These are phyloP conservation scores for Osmerus eperlanus DNA, from an alignment of 2,113 vertebrate genomes.

Conservation along the genomic window DNA sequence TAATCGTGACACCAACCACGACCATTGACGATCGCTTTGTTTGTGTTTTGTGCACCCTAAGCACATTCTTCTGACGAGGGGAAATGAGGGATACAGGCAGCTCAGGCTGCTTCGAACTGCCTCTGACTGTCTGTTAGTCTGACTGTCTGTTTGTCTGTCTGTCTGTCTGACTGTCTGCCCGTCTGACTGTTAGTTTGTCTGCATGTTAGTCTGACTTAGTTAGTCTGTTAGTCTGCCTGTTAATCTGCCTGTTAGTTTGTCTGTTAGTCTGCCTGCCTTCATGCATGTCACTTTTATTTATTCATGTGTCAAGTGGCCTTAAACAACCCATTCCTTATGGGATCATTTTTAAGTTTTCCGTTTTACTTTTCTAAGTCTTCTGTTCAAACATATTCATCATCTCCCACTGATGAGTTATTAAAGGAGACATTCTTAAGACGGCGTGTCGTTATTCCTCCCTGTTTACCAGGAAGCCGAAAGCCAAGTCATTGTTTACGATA, in stretches of 20 bases:
- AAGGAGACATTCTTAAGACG: conserved; percentile 10
- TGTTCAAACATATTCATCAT: no score
- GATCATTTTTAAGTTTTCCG: no score
- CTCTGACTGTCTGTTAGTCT: not conserved
- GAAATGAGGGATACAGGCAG: conserved; percentile 3
- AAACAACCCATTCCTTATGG: no score
- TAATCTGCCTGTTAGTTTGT: not conserved
- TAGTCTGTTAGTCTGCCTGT: not conserved
- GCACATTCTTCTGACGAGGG: conserved; percentile 42
- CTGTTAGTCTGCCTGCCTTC: no score
- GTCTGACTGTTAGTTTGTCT: no score
- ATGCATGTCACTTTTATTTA: no score
- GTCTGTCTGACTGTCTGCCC: not conserved
- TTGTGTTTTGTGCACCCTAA: conserved; percentile 37
- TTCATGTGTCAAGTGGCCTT: no score
- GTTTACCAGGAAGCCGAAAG: conserved; percentile 39
- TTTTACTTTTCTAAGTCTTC: no score
- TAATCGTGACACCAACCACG: conserved; percentile 3
- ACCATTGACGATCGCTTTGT: conserved; percentile 40
- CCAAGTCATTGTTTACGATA: conserved; percentile 48
- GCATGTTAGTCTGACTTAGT: no score
- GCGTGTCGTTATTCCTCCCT: conserved; percentile 15
- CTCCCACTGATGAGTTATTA: not conserved
- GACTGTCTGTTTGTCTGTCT: not conserved
- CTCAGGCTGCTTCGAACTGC: not conserved